Conservation (phyloP, 2,113 vertebrate species). For the Desmodus rotundus region DNA sequence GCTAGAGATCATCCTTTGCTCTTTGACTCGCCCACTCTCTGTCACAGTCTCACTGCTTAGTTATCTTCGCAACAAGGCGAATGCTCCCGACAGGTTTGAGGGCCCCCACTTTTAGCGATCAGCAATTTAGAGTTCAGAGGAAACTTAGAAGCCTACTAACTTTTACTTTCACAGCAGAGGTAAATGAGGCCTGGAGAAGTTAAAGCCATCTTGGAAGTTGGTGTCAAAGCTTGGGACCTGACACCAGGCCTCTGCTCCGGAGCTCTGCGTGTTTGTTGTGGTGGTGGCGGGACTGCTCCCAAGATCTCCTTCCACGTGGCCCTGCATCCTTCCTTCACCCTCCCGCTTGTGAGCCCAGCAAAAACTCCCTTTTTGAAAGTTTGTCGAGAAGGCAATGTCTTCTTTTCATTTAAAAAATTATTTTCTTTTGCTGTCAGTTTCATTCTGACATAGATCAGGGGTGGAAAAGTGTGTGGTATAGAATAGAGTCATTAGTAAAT, state of each 20-base stretch:
- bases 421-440: conserved; percentile 73
- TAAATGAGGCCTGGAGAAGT: not conserved
- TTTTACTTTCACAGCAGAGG: not conserved
- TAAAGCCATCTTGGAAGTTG: not conserved
- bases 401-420: conserved; percentile 69
- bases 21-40: conserved; percentile 61
- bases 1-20: conserved; percentile 44
- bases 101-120: not conserved
- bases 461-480: conserved; percentile 74
- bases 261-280: not conserved
- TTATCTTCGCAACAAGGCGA: conserved; percentile 34
- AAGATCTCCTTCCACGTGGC: not conserved
- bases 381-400: conserved; percentile 58
- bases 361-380: conserved; percentile 53
- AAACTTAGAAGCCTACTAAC: not conserved
- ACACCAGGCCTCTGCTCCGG: not conserved
- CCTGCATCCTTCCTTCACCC: not conserved
- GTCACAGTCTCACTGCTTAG: conserved; percentile 33
- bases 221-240: not conserved
- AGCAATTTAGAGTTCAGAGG: not conserved
- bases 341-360: conserved; percentile 9
- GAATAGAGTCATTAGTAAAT: conserved; percentile 71
- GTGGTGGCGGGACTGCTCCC: not conserved
- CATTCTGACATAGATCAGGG: conserved; percentile 74
- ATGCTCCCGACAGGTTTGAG: not conserved